Evolutionary conservation across 1,140 invertebrate species (phyloP).

Genomic region (Stenopsyche tienmushanensis): DNA sequence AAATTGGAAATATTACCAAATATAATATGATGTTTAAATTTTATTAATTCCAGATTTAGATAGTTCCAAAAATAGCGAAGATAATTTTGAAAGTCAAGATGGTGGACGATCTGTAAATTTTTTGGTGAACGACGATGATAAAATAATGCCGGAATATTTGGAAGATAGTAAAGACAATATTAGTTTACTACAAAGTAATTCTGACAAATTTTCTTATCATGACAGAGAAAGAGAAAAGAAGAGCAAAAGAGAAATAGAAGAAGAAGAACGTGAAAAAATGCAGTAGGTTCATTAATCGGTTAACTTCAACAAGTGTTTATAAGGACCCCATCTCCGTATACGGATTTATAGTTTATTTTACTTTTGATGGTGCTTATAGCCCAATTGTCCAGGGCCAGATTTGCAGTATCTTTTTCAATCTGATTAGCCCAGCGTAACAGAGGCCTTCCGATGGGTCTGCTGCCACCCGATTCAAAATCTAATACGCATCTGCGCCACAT

Average conservation of each 20-base stretch:
- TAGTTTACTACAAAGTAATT: slow-evolving; percentile 36
- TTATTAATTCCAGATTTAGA: slow-evolving; percentile 24
- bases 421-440: too few species aligned
- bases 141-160: slow-evolving; percentile 43
- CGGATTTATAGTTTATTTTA: too few species aligned
- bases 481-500: too few species aligned
- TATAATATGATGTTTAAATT: not conserved
- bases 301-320: too few species aligned
- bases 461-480: too few species aligned
- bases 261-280: slow-evolving; percentile 90
- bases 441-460: too few species aligned
- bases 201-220: slow-evolving; percentile 51
- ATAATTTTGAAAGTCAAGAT: slow-evolving; percentile 35
- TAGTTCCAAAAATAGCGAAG: slow-evolving; percentile 28
- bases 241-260: slow-evolving; percentile 80
- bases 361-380: too few species aligned
- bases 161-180: slow-evolving; percentile 40
- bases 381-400: too few species aligned
- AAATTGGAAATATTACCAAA: too few species aligned
- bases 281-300: slow-evolving; percentile 69
- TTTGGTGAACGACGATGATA: slow-evolving; percentile 46
- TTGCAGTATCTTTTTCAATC: too few species aligned
- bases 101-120: slow-evolving; percentile 42
- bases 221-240: slow-evolving; percentile 67
- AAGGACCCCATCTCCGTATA: too few species aligned